Evolutionary conservation across 92 coral and sea anemone species (phyloP).

Genomic region (Bergia sp.): DNA sequence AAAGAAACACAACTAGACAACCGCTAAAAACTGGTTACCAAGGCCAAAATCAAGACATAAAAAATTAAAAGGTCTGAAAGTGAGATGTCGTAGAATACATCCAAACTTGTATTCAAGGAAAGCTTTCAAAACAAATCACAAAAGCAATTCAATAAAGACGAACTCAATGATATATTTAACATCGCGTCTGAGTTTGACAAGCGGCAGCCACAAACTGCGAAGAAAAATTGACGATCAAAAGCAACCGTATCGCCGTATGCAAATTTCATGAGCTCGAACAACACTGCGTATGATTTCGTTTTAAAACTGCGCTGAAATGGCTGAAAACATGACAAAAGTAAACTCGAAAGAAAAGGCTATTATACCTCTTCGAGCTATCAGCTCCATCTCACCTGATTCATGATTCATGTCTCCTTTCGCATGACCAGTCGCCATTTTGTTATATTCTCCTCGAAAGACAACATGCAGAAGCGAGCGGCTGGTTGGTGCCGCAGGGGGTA

Average conservation of each 20-base stretch:
- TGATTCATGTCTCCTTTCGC: constrained; percentile 24
- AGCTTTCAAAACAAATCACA: neutral
- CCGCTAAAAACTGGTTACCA: neutral
- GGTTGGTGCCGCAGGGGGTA: constrained; percentile 11
- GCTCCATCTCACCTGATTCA: constrained; percentile 30
- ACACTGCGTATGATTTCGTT: constrained; percentile 19
- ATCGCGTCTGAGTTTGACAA: neutral
- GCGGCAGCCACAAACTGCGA: neutral
- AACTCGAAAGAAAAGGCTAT: neutral
- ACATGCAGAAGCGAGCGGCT: neutral
- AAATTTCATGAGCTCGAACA: constrained; percentile 23
- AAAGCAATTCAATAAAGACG: neutral
- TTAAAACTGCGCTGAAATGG: neutral
- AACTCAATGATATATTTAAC: neutral
- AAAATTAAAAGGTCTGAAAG: neutral
- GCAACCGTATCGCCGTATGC: constrained; percentile 8
- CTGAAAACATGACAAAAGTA: neutral
- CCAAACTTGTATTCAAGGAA: neutral
- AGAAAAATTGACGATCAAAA: neutral
- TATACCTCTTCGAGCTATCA: constrained; percentile 28
- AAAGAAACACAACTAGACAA: neutral
- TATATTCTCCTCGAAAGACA: neutral
- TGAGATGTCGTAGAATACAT: neutral
- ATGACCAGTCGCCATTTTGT: constrained; percentile 23
- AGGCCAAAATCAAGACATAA: neutral